Evolutionary conservation across 1,140 invertebrate species (phyloP).

Genomic region (Drosophila ohnishii): DNA sequence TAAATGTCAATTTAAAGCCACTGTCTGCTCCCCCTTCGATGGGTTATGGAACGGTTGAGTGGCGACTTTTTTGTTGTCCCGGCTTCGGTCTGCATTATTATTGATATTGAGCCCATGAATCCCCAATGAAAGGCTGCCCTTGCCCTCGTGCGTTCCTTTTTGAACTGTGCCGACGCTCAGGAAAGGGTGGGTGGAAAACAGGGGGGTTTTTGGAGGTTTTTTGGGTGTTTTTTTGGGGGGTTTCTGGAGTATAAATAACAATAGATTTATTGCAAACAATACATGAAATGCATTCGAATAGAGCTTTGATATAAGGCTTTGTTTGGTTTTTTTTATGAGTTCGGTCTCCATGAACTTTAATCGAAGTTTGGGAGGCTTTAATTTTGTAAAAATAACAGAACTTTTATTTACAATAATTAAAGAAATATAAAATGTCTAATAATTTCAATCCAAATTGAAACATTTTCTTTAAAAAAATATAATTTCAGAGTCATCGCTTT

Average conservation of each 20-base stretch:
- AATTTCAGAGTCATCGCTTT: too few species aligned
- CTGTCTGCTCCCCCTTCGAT: constrained; percentile 24
- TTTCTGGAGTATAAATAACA: constrained; percentile 57
- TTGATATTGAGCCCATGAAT: constrained; percentile 59
- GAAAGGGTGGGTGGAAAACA: constrained; percentile 2
- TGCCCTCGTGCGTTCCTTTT: constrained; percentile 18
- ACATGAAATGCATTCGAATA: constrained; percentile 72
- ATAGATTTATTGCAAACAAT: constrained; percentile 80
- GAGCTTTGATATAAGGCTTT: constrained; percentile 55
- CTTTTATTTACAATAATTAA: too few species aligned
- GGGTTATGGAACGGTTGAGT: constrained; percentile 28
- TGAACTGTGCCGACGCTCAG: constrained; percentile 52
- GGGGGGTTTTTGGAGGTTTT: background rate
- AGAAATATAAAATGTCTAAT: too few species aligned
- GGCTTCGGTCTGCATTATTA: constrained; percentile 48
- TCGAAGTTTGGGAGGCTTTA: constrained; percentile 8
- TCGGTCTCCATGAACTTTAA: background rate
- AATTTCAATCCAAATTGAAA: too few species aligned
- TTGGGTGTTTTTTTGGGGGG: background rate
- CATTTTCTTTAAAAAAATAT: too few species aligned
- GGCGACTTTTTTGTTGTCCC: constrained; percentile 60
- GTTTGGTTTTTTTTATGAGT: constrained; percentile 17
- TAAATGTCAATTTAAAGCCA: constrained; percentile 82
- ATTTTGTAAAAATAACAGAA: background rate
- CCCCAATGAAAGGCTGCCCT: constrained; percentile 39